Base-by-base conservation (phyloP, 2,888 invertebrate species). In the Acronicta aceris region DNA sequence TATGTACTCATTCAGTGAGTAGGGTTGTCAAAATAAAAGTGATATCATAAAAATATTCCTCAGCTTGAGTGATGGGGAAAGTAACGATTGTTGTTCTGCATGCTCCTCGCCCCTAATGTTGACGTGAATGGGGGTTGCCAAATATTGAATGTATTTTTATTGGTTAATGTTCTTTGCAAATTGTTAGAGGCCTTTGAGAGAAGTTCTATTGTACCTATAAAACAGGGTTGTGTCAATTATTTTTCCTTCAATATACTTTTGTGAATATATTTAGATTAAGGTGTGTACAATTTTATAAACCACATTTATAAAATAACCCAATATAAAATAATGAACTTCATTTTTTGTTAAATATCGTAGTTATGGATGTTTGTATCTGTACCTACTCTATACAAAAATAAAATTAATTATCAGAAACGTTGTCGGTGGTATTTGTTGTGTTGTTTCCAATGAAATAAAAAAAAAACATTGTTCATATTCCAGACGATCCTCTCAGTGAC, bases 341-440 rank as follows among this genome's bases (percentile, higher is more conserved):
- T n/a, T n/a, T n/a, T n/a, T n/a, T n/a, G n/a, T n/a, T n/a, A n/a
- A n/a, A n/a, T n/a, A n/a, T n/a, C n/a, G n/a, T n/a, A n/a, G n/a
- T n/a, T n/a, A n/a, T n/a, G n/a, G n/a, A n/a, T n/a, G n/a, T n/a
- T n/a, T n/a, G n/a, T n/a, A n/a, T n/a, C n/a, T n/a, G n/a, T n/a
- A n/a, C n/a, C 21, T 21, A 21, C 21, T 21, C 21, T 4, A 21
- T 21, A 16, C 9, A 8, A 25, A 42, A 43, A 55, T 16, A 51
- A 33, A 33, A 62, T 55, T 50, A 49, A 68, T 68, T 61, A 55
- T 68, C 27, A 43, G 27, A 42, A 66, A 51, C 55, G 40, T 62
- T 43, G 25, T 33, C 12, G 12, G 12, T 50, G 27, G 21, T 27
- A n/a, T 27, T 53, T 51, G 45, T 54, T 40, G 46, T 65, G 43